Percentiles rank a stretch among this genome's conserved stretches.
Evolutionary conservation across 2,113 vertebrate species (phyloP).

Genomic region (Phaethon lepturus): DNA sequence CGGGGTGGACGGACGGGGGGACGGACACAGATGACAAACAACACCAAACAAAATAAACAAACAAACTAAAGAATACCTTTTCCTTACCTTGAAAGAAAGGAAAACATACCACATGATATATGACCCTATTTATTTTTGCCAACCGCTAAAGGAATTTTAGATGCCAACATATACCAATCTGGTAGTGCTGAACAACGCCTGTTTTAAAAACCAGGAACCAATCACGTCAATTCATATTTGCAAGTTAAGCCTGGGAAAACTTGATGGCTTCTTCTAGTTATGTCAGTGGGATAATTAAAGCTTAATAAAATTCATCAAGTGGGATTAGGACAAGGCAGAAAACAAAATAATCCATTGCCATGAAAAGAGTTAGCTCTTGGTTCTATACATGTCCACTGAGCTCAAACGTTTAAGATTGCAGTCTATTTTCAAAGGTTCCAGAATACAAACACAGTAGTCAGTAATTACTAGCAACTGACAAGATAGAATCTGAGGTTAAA

Average conservation of each 20-base stretch:
- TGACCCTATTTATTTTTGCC: neutral
- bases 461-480: neutral
- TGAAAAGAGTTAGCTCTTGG: neutral
- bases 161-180: neutral
- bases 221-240: neutral
- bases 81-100: neutral
- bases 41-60: too few species aligned
- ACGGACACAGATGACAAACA: too few species aligned
- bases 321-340: neutral
- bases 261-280: neutral
- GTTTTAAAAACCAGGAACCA: neutral
- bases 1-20: too few species aligned
- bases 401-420: neutral
- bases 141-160: neutral
- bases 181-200: neutral
- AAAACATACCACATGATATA: neutral
- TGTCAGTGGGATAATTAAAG: neutral
- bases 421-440: neutral
- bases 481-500: neutral
- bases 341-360: neutral
- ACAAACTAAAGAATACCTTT: neutral
- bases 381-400: neutral
- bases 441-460: neutral
- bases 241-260: neutral
- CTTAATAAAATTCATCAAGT: neutral